Evolutionary conservation across 2,113 vertebrate species (phyloP).

Genomic region (Pangasianodon hypophthalmus): DNA sequence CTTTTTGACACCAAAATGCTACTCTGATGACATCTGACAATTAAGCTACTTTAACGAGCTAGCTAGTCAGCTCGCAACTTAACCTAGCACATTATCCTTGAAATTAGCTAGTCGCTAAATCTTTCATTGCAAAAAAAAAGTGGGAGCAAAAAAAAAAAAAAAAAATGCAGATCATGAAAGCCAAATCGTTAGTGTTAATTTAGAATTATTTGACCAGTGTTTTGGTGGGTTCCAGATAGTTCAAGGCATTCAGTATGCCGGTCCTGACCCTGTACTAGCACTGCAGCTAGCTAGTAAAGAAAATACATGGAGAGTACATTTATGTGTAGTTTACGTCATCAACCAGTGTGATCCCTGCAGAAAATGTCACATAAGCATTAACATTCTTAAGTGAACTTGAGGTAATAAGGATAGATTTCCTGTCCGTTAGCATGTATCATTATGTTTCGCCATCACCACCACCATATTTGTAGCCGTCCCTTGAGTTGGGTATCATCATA

Average conservation of each 20-base stretch:
- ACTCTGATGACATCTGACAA: too few relatives aligned
- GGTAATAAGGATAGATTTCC: neutral
- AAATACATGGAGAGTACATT: neutral
- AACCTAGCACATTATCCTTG: neutral
- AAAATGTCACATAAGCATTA: too few relatives aligned
- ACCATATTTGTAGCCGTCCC: neutral
- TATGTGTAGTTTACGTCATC: neutral
- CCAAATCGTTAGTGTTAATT: neutral
- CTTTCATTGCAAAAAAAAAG: neutral
- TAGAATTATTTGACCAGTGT: neutral
- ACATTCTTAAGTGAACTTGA: neutral
- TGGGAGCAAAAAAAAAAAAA: neutral
- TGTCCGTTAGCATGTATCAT: neutral
- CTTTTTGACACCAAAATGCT: too few relatives aligned
- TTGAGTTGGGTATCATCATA: neutral
- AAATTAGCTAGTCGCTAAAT: neutral
- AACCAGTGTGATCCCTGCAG: too few relatives aligned
- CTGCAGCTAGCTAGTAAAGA: neutral
- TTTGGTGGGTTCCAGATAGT: neutral
- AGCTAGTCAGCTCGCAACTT: neutral
- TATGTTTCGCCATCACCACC: neutral
- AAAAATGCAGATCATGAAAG: neutral
- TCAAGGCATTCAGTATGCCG: neutral
- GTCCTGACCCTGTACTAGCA: neutral
- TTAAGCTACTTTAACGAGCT: neutral